Evolutionary conservation across 2,888 invertebrate species (phyloP), one percentile per base, ranked within the genome.

Genomic region (Eupithecia centaureata): DNA sequence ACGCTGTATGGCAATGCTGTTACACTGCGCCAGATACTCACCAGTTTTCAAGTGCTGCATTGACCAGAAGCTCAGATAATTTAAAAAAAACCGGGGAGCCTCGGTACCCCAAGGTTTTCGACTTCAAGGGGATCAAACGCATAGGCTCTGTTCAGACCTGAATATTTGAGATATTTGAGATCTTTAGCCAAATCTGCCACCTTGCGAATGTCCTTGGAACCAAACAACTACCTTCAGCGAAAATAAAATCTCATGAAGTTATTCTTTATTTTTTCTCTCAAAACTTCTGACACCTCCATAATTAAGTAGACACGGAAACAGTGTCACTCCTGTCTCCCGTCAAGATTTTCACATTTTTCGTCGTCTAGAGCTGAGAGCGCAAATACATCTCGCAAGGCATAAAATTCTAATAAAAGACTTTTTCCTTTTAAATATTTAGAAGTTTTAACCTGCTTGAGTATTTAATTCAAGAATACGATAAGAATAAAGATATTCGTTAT

Each of bases 291-390:
- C 62, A 62, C 33, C 54, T 54, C 12, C 52, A 54, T 52, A 62
- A 62, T 61, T 33, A 51, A 32, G 61, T 51, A 32, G 25, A 54
- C 32, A 32, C 32, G 56, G 18, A 52, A 58, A 35, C 12, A 52
- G 28, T 62, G 58, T 51, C 35, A 42, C 52, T 59, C 30, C 13
- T 38, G 30, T 12, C 15, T 54, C n/a, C 27, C 51, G 28, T 52
- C 30, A 25, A 22, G 27, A 51, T 59, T 33, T 52, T 22, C 51
- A 47, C 56, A 56, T 58, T 52, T 52, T 67, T 67, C 47, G 60
- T 38, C 58, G 58, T 60, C 42, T 38, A 61, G 63, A 56, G 35
- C 25, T 68, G 56, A 47, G 54, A 61, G 60, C 25, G 28, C 35
- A 57, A 52, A 61, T 57, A 64, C 56, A 67, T 56, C 30, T 58